Evolutionary conservation across 2,797 vertebrate genomes (phyloP).

Genomic region (Crenichthys baileyi): DNA sequence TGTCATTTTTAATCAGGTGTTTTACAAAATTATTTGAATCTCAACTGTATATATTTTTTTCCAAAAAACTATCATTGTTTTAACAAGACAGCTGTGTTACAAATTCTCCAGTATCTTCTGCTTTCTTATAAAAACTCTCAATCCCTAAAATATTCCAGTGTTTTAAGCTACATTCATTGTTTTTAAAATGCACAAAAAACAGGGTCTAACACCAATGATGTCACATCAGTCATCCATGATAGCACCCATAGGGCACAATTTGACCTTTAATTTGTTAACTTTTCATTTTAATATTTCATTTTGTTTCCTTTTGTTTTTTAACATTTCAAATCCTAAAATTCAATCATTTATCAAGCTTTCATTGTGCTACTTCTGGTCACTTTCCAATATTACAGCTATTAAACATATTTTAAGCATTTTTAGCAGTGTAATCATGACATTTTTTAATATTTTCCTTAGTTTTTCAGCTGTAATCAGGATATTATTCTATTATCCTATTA

Average conservation of each 20-base stretch:
- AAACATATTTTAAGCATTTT: neutral
- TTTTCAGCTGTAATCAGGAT: neutral
- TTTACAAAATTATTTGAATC: neutral
- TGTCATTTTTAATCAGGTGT: neutral
- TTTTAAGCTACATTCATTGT: no score
- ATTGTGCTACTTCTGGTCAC: neutral
- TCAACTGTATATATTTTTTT: neutral
- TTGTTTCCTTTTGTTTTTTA: no score
- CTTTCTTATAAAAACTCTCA: neutral
- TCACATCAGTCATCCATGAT: neutral
- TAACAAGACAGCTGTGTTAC: neutral
- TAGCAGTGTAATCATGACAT: neutral
- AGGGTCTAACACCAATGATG: no score
- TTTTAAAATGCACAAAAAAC: no score
- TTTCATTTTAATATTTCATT: no score
- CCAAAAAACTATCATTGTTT: neutral
- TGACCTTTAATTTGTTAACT: neutral
- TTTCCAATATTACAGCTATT: neutral
- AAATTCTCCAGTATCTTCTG: neutral
- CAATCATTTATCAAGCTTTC: no score
- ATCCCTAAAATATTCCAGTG: neutral
- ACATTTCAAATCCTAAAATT: neutral
- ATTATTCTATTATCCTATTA: neutral
- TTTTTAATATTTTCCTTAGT: neutral
- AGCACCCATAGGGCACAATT: neutral